Evolutionary conservation across 2,113 vertebrate genomes (phyloP), one percentile per base, ranked within the genome.

Genomic region (Enhydra lutris): DNA sequence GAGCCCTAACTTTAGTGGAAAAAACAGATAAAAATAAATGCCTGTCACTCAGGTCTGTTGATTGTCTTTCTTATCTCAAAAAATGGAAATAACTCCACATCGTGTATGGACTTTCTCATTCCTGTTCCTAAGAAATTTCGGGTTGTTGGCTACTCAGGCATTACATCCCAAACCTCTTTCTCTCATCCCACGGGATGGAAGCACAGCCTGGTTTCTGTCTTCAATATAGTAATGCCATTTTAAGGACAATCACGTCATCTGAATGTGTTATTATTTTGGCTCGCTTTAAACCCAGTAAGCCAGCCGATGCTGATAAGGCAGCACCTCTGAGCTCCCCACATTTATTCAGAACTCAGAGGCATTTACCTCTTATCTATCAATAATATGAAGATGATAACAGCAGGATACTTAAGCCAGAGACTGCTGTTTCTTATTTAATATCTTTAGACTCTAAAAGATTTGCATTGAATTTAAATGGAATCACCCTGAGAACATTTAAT

Each of bases 1-100:
- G 55, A 94, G 29, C 6, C 12, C 29, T 52, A 69, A 34, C 55
- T 69, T 94, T 47, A 61, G 29, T 55, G 29, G 57, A 42, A 39
- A 87, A 85, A 57, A 24, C 12, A 91, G 92, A 59, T 74, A 76
- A 93, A 96, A 89, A 45, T 26, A 42, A 90, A 83, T 24, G 50
- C 36, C 69, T 61, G 61, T 47, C 0, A 0, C 12, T 69, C 3
- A 65, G 29, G 42, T 26, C 79, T 63, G 83, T 1, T 39, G 42
- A 88, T 3, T 47, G 42, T 29, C 21, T 50, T 95, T 82, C 71
- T 92, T 92, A 78, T 86, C 74, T 97, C 18, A 81, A 63, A 57
- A 63, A 93, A 67, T 45, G n/a, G n/a, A 73, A 89, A 59, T 52
- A 50, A 91, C 3, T 91, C 42, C 36, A 0, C 55, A 24, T 23